These are phyloP conservation scores for Acropternis orthonyx DNA, from an alignment of 2,797 vertebrate species.

Conservation along the genomic window DNA sequence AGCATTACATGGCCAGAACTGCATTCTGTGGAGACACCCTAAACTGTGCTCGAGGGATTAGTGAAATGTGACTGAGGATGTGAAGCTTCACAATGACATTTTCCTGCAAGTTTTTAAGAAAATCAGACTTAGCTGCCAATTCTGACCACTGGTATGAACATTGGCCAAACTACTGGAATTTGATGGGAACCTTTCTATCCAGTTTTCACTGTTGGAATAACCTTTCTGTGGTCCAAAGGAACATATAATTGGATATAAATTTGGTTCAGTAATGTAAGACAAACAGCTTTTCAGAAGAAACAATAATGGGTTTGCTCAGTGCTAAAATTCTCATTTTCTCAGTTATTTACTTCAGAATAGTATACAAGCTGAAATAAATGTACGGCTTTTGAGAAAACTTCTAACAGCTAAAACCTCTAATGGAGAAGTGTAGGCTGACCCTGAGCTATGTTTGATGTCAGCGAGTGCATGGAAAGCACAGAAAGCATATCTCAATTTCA, in stretches of 20 bases:
- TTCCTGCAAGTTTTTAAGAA: not conserved
- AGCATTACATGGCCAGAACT: not conserved
- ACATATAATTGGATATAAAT: not conserved
- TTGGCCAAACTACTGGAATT: not conserved
- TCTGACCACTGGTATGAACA: not conserved
- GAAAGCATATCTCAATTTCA: not conserved
- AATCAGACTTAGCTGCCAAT: not conserved
- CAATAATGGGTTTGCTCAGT: not conserved
- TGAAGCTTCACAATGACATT: not conserved
- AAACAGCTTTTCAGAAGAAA: not conserved
- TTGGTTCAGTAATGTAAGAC: not conserved
- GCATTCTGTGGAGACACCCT: not conserved
- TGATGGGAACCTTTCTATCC: not conserved
- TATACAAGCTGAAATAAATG: not conserved
- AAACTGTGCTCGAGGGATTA: not conserved
- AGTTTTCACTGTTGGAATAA: not conserved
- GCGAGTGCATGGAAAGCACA: not conserved
- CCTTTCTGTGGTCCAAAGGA: not conserved
- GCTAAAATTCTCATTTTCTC: not conserved
- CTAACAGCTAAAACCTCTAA: not conserved
- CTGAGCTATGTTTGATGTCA: not conserved
- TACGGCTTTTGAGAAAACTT: not conserved
- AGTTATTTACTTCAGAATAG: not conserved
- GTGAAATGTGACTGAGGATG: not conserved
- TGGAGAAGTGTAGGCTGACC: not conserved